These are phyloP conservation scores for Apogon hyalosoma DNA, from an alignment of 2,797 vertebrate species.

Conservation along the genomic window DNA sequence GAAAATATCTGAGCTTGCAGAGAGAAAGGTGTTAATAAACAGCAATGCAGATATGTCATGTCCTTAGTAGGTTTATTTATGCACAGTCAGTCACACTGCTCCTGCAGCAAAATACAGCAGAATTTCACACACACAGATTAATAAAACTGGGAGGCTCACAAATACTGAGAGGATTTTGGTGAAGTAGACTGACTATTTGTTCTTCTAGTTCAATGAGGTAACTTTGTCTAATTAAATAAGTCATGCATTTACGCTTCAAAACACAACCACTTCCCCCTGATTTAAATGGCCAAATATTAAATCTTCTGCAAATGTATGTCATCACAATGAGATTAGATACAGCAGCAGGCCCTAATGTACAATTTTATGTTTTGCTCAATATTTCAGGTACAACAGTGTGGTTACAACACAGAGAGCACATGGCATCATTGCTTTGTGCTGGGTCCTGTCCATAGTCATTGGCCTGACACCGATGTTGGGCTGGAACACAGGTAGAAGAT, in stretches of 20 bases:
- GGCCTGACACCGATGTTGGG: conserved; percentile 96
- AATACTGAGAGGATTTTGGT: too few relatives aligned
- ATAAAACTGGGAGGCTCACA: too few relatives aligned
- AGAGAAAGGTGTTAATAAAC: background rate
- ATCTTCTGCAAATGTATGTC: conserved; percentile 5
- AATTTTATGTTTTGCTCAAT: conserved; percentile 27
- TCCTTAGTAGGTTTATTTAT: background rate
- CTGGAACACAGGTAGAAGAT: conserved; percentile 86
- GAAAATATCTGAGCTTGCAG: background rate
- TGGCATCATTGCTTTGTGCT: conserved; percentile 92
- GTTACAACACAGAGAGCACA: conserved; percentile 93
- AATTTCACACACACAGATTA: background rate
- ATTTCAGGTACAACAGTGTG: conserved; percentile 92
- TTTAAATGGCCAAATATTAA: conserved; percentile 40
- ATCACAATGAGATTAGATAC: conserved; percentile 38
- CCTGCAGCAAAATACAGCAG: background rate
- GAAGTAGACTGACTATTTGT: too few relatives aligned
- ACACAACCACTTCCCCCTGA: conserved; percentile 12
- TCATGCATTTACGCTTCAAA: conserved; percentile 13
- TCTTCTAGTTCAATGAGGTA: too few relatives aligned
- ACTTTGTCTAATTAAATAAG: conserved; percentile 17
- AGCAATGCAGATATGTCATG: conserved; percentile 3
- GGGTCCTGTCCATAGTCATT: conserved; percentile 92
- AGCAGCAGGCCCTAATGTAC: background rate
- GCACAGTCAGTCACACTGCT: background rate